Conservation (phyloP, 2,113 vertebrate species). For the Oreochromis tanganicae region DNA sequence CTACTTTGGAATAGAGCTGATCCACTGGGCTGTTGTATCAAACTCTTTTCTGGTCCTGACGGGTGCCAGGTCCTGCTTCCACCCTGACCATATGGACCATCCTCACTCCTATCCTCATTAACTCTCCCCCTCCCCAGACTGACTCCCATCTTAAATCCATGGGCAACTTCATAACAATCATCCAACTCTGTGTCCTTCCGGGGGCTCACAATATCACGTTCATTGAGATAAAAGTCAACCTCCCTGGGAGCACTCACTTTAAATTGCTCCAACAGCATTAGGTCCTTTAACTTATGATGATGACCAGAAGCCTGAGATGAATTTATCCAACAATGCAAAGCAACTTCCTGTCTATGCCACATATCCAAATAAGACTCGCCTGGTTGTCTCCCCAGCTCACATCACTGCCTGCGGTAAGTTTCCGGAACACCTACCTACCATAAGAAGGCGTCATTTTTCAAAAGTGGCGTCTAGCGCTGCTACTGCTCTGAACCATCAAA, state of each 20-base stretch:
- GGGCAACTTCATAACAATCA: background rate
- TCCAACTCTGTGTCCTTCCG: background rate
- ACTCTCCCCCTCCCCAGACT: background rate
- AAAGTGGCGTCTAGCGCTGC: background rate
- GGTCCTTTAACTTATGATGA: background rate
- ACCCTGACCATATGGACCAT: background rate
- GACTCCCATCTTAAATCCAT: background rate
- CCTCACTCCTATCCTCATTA: background rate
- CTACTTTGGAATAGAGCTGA: background rate
- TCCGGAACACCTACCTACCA: accelerated
- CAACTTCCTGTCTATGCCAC: background rate
- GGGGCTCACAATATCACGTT: background rate
- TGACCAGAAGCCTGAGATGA: background rate
- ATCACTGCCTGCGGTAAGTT: accelerated
- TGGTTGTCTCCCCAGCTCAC: background rate
- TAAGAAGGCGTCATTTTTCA: background rate
- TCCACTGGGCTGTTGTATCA: background rate
- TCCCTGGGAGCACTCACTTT: background rate
- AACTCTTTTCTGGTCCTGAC: background rate
- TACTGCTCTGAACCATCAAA: background rate
- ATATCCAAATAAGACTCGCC: background rate
- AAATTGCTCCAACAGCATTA: background rate
- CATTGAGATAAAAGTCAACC: background rate
- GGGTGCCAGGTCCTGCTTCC: background rate
- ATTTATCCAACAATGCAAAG: background rate